A percentile compares a stretch with the other conserved stretches of the same genome.
phyloP scores from a whole-genome alignment of 1,140 invertebrate species.

The Trichonephila clavipes region DNA sequence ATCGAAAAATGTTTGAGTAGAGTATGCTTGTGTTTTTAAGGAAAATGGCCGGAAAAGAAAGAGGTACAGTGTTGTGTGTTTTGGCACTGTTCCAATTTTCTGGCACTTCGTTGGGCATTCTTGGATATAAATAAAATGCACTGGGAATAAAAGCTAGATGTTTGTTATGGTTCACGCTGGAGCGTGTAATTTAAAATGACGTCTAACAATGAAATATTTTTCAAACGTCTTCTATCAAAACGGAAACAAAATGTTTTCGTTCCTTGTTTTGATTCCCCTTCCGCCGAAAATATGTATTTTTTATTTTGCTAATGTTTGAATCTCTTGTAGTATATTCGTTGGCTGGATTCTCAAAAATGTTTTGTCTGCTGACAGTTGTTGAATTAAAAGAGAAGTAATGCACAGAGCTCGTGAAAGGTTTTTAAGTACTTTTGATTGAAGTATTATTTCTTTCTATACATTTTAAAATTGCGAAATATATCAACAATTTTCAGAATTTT shows the following conservation, averaged over 20 bases:
- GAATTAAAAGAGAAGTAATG: no score
- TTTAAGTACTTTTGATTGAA: no score
- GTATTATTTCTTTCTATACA: no score
- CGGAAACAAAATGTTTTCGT: not conserved
- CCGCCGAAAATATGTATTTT: no score
- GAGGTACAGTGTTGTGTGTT: conserved; percentile 34
- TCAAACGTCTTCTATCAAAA: not conserved
- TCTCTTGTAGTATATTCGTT: no score
- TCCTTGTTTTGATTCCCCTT: no score
- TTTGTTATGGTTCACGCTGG: conserved; percentile 22
- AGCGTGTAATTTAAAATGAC: conserved; percentile 31
- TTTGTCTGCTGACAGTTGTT: no score
- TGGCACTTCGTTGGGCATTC: conserved; percentile 24
- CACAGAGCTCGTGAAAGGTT: no score
- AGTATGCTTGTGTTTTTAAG: not conserved
- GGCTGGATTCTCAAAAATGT: no score
- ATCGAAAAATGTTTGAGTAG: not conserved
- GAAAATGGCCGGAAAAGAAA: not conserved
- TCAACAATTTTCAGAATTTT: no score
- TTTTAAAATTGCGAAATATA: no score
- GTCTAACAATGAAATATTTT: conserved; percentile 15
- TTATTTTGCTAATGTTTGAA: no score
- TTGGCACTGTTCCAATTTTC: conserved; percentile 19
- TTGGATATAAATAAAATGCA: conserved; percentile 56
- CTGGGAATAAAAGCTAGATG: not conserved